Base-by-base conservation (phyloP, 1,140 invertebrate species). In the Drosophila insularis region DNA sequence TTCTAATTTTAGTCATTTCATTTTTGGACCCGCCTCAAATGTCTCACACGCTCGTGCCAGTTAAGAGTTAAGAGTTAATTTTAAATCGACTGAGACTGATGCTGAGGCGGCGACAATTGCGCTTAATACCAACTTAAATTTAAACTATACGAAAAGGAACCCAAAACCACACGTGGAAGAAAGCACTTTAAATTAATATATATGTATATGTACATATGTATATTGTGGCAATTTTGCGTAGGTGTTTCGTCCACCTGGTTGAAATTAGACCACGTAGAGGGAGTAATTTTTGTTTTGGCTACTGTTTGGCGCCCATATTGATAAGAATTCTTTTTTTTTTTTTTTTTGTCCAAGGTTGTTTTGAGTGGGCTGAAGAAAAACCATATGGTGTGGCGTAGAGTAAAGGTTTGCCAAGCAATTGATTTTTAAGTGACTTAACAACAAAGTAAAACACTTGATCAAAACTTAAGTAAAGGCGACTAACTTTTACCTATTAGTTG, bases 41-140 rank as follows among this genome's bases (percentile, higher is more conserved):
- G 71, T 39, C 71, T 82, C 75, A 81, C 80, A 81, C 63, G 80
- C 80, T 75, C 72, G 73, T 75, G 72, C 65, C 72, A 63, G 66
- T 78, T 78, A 58, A 50, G 43, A 62, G 53, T 62, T 46, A 31
- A n/a, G 65, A 58, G 64, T 75, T 68, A 68, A 75, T 75, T 75
- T 75, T 75, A 75, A 75, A 74, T 55, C 66, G 55, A 43, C 40
- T 60, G 63, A 68, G 56, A 13, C 11, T 27, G 35, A 13, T 3
- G 35, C 32, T 10, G 32, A 2, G 32, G 10, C 32, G 32, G 32
- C 10, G 32, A 8, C 67, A 68, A 74, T 68, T 82, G 77, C 68
- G 73, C 63, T 50, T 73, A 79, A 82, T 82, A 73, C 65, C 46
- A 65, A 35, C 63, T 66, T 31, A 55, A 31, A 19, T 54, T 64